These are phyloP conservation scores for Agrotis clavis DNA, from an alignment of 2,888 invertebrate genomes.

Conservation along the genomic window DNA sequence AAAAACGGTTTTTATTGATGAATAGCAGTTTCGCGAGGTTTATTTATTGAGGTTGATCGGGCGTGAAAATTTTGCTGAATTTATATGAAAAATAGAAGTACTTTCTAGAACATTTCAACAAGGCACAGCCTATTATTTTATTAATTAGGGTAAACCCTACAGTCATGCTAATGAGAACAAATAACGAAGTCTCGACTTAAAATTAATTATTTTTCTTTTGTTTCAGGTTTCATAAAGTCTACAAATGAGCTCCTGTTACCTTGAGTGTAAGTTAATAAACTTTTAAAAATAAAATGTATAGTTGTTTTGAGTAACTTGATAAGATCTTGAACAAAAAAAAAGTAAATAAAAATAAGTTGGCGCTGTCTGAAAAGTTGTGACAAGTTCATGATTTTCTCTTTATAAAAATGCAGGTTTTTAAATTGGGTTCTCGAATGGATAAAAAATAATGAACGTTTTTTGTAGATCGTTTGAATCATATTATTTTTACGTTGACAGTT, in stretches of 20 bases:
- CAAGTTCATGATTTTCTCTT: constrained; percentile 65
- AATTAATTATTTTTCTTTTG: constrained; percentile 58
- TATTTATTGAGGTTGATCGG: constrained; percentile 31
- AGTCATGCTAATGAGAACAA: not conserved
- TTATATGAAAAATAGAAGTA: not conserved
- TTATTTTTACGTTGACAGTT: constrained; percentile 12
- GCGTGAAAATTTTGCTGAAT: constrained; percentile 9
- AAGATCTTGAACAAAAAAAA: constrained; percentile 27
- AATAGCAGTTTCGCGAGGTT: constrained; percentile 30
- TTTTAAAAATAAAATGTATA: constrained; percentile 9
- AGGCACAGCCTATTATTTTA: not conserved
- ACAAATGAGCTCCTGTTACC: constrained; percentile 81
- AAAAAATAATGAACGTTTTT: constrained; percentile 11
- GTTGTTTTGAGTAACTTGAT: not conserved
- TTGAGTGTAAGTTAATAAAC: constrained; percentile 79
- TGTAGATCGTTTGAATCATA: constrained; percentile 5
- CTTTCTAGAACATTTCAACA: not conserved
- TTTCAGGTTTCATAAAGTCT: constrained; percentile 74
- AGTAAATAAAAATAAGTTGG: constrained; percentile 17
- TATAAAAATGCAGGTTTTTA: constrained; percentile 47
- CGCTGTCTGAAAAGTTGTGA: constrained; percentile 47
- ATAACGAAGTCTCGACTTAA: not conserved
- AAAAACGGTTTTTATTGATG: constrained; percentile 45
- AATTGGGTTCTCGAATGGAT: constrained; percentile 38
- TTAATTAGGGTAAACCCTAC: not conserved